Conservation (phyloP, 2,113 vertebrate species). For the Pedionomus torquatus region DNA sequence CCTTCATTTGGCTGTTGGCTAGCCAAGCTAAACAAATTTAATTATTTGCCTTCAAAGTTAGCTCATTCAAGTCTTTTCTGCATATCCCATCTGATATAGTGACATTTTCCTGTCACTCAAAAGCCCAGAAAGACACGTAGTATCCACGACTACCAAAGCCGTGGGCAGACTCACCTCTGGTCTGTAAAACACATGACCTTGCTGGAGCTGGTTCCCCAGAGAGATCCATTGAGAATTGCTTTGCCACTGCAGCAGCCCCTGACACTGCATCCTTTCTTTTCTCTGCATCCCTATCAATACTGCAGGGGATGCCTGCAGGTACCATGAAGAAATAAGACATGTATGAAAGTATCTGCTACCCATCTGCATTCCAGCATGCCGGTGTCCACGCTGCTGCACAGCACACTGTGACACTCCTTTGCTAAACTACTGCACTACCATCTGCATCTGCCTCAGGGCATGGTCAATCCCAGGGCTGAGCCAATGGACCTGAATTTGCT, state of each 20-base stretch:
- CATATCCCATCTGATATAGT: not conserved
- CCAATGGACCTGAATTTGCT: not conserved
- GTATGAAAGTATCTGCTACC: not conserved
- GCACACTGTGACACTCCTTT: not conserved
- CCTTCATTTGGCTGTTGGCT: not conserved
- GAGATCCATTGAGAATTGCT: rapidly evolving
- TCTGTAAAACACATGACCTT: not conserved
- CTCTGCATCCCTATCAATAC: not conserved
- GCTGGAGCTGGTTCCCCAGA: not conserved
- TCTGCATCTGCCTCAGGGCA: not conserved
- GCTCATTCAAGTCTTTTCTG: not conserved
- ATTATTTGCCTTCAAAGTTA: not conserved
- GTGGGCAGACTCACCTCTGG: rapidly evolving
- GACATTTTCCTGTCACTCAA: not conserved
- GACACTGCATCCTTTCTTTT: not conserved
- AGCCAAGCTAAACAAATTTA: not conserved
- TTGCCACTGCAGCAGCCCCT: not conserved
- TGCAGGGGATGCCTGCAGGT: not conserved
- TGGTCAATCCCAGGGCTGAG: not conserved
- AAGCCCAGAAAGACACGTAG: not conserved
- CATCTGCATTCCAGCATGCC: not conserved
- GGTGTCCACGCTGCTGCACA: not conserved
- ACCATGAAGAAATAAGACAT: not conserved
- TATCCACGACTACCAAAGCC: not conserved
- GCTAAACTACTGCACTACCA: not conserved